Base-by-base conservation (phyloP, 2,797 vertebrate genomes). In the Gymnothorax reevesii region DNA sequence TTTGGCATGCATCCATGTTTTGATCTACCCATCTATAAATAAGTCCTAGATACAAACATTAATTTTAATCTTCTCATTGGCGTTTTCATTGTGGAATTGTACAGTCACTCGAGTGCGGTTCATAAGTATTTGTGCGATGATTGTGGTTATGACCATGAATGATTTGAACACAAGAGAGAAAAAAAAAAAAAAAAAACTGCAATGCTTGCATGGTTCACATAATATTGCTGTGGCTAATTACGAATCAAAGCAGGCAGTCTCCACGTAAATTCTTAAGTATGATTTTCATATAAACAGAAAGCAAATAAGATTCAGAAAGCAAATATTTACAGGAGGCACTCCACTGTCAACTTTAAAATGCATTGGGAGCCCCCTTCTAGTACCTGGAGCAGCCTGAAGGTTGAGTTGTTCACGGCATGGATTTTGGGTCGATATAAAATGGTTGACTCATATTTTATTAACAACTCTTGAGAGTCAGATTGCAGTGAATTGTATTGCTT, bases 401-500 rank as follows among this genome's bases (percentile, higher is more conserved):
- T 42, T 1, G 33, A 42, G 33, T 55, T 22, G 73, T 49, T 77
- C 15, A 49, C 9, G 25, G 71, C 71, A 13, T 75, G 71, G 9
- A 33, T 10, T 42, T 12, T 33, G 42, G 7, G 25, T 49, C 27
- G 85, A 88, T 86, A 15, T 55, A 90, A 92, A 89, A 90, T 91
- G 91, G 87, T 83, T 86, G 86, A 89, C 92, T 91, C 88, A 91
- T 87, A 91, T 89, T 85, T 91, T 88, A 87, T 84, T 89, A 84
- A 83, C 73, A 89, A 88, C 83, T 88, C 88, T 86, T 88, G 88
- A 90, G 91, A 91, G 86, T 84, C 86, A 82, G 88, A 93, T 94
- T 92, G 93, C 93, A 92, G 88, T 90, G 94, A 94, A 94, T 94
- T 93, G 90, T 87, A 90, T 90, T 92, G 88, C 89, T 89, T 87